phyloP scores from a whole-genome alignment of 1,140 invertebrate genomes.

The Aphis craccivora region DNA sequence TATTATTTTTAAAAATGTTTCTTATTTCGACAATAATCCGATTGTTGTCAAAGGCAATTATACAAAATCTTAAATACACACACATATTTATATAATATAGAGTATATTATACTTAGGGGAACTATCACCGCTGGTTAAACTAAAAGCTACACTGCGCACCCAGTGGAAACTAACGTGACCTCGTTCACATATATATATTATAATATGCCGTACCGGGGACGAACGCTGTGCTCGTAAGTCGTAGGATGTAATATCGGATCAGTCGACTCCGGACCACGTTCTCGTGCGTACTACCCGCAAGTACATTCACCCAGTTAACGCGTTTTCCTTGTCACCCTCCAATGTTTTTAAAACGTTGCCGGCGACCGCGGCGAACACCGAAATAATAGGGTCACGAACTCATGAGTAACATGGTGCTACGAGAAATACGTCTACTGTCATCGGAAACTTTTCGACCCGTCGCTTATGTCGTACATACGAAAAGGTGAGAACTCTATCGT shows the following conservation, averaged over 20 bases:
- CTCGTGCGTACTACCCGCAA: background rate
- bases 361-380: no score
- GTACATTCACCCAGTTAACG: background rate
- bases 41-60: background rate
- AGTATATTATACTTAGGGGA: background rate
- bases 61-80: background rate
- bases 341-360: background rate
- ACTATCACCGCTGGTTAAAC: background rate
- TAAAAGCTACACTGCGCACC: background rate
- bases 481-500: background rate
- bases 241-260: constrained; percentile 32
- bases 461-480: background rate
- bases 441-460: background rate
- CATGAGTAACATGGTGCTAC: background rate
- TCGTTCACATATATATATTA: background rate
- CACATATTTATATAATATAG: background rate
- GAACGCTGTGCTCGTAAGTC: background rate
- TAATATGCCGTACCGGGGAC: background rate
- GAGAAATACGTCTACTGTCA: background rate
- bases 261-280: constrained; percentile 44
- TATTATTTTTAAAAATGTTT: background rate
- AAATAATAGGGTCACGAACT: background rate
- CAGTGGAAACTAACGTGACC: background rate
- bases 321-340: background rate
- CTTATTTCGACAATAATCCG: background rate